Evolutionary conservation across 2,113 vertebrate species (phyloP).

Genomic region (Arenaria interpres): DNA sequence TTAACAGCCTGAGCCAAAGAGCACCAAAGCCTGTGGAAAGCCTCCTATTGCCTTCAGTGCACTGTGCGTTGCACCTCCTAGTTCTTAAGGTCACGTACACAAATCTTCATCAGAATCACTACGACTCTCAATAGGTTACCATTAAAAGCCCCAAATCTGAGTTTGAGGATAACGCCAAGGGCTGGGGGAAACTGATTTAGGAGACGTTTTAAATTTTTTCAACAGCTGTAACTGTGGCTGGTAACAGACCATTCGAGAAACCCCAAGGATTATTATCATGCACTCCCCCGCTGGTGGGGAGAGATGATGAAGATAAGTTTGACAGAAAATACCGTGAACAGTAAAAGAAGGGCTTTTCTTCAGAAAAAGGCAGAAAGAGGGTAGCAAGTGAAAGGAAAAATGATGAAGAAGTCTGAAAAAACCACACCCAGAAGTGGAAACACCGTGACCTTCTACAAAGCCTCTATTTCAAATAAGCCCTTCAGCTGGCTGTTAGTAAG

Average conservation of each 20-base stretch:
- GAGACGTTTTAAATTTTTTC: slow-evolving; percentile 46
- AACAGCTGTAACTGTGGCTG: slow-evolving; percentile 42
- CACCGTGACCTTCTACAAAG: background rate
- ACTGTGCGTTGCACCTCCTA: background rate
- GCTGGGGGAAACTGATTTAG: background rate
- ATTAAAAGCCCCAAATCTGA: slow-evolving; percentile 14
- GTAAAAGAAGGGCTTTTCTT: background rate
- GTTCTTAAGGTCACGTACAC: slow-evolving; percentile 49
- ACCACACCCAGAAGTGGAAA: background rate
- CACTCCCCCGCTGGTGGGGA: background rate
- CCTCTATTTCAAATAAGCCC: background rate
- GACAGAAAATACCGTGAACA: background rate
- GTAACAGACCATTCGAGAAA: slow-evolving; percentile 49
- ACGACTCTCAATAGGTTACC: background rate
- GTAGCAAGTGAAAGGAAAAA: background rate
- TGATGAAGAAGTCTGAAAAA: background rate
- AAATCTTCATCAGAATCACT: slow-evolving; percentile 48
- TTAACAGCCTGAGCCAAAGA: slow-evolving; percentile 31
- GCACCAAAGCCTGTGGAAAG: slow-evolving; percentile 33
- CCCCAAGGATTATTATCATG: background rate
- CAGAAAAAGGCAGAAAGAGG: background rate
- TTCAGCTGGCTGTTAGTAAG: background rate
- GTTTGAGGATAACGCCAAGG: slow-evolving; percentile 4
- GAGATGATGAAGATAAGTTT: background rate
- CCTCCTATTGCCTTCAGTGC: background rate